These are phyloP conservation scores for Ommatoiulus sabulosus DNA, from an alignment of 2,888 invertebrate species.

Conservation along the genomic window DNA sequence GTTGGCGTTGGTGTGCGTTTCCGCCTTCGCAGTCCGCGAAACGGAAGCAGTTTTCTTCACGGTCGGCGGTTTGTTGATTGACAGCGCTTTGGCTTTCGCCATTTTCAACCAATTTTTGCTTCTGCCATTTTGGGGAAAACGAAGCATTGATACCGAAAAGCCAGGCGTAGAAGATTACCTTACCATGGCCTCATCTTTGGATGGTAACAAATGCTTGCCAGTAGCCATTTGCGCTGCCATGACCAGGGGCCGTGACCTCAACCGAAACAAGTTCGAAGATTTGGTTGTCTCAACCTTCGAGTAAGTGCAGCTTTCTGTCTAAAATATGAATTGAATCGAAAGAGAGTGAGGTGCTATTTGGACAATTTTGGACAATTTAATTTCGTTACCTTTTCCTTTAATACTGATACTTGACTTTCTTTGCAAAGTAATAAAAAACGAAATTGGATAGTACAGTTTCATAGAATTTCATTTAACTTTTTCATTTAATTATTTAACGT, in stretches of 20 bases:
- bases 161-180: constrained; percentile 47
- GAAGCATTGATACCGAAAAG: neutral
- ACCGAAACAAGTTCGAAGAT: constrained; percentile 54
- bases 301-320: constrained; percentile 39
- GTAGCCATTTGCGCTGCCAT: constrained; percentile 56
- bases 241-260: constrained; percentile 47
- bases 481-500: too few species aligned
- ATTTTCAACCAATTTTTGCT: constrained; percentile 46
- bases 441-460: too few species aligned
- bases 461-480: too few species aligned
- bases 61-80: constrained; percentile 19
- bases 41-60: constrained; percentile 54
- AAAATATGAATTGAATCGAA: neutral
- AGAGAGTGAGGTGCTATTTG: neutral
- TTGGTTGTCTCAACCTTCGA: constrained; percentile 52
- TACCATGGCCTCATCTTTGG: constrained; percentile 44
- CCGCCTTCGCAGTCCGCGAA: neutral
- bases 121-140: constrained; percentile 48
- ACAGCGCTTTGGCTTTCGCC: constrained; percentile 51
- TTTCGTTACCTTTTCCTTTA: too few species aligned
- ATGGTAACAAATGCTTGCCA: constrained; percentile 54
- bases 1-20: constrained; percentile 20
- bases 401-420: too few species aligned
- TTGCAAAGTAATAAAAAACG: too few species aligned
- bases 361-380: neutral